Percentiles rank a stretch among this genome's conserved stretches.
These are phyloP conservation scores for Zygogramma bicolorata DNA, from an alignment of 2,888 invertebrate species.

Conservation along the genomic window DNA sequence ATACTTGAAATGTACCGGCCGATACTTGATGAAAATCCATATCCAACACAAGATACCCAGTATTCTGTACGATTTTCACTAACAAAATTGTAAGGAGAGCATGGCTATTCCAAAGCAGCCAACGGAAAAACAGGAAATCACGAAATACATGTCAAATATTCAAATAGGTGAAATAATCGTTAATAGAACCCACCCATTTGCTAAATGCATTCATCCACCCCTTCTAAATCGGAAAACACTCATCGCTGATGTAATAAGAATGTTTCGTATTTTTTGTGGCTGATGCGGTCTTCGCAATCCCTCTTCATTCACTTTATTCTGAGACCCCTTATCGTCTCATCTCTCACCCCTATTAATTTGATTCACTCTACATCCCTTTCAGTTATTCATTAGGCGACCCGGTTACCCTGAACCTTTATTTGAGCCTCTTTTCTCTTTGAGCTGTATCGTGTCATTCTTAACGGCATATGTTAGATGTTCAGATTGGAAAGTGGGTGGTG, in stretches of 20 bases:
- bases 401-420: conserved; percentile 4
- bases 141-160: too few relatives aligned
- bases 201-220: background rate
- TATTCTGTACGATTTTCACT: too few relatives aligned
- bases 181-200: background rate
- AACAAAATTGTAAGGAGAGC: too few relatives aligned
- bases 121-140: too few relatives aligned
- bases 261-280: background rate
- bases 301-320: background rate
- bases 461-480: background rate
- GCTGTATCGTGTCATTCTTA: background rate
- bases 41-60: too few relatives aligned
- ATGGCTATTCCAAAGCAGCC: too few relatives aligned
- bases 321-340: background rate
- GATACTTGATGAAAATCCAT: too few relatives aligned
- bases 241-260: background rate
- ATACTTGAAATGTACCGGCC: too few relatives aligned
- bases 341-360: conserved; percentile 14
- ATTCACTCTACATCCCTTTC: conserved; percentile 9
- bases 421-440: conserved; percentile 9
- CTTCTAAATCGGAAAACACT: background rate
- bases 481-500: background rate
- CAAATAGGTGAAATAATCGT: too few relatives aligned
- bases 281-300: background rate
- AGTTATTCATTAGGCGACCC: conserved; percentile 18